Evolutionary conservation across 2,888 invertebrate species (phyloP).

Genomic region (Polydrusus tereticollis): DNA sequence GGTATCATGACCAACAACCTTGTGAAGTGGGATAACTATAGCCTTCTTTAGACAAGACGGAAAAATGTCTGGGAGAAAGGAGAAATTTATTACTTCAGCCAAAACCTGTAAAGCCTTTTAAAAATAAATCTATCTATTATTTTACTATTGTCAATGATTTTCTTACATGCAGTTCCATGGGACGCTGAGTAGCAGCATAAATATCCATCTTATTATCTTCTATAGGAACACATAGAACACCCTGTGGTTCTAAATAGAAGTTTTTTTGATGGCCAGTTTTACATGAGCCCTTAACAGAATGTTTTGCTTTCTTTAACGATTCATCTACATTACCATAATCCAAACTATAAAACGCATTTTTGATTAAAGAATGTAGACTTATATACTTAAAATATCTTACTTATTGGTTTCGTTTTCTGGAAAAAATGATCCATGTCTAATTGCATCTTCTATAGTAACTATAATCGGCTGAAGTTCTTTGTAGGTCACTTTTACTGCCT

Average conservation of each 20-base stretch:
- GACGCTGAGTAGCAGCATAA: constrained; percentile 87
- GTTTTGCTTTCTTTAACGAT: constrained; percentile 75
- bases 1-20: no score
- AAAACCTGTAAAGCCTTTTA: no score
- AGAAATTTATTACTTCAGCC: no score
- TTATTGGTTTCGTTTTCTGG: constrained; percentile 7
- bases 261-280: constrained; percentile 95
- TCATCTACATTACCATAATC: not conserved
- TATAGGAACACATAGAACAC: constrained; percentile 78
- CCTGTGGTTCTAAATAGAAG: constrained; percentile 94
- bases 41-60: no score
- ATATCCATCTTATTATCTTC: constrained; percentile 90
- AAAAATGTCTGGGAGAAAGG: no score
- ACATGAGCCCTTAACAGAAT: constrained; percentile 83
- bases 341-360: not conserved
- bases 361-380: not conserved
- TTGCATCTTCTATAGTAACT: constrained; percentile 90
- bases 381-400: constrained; percentile 18
- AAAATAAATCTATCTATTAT: no score
- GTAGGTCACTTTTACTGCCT: constrained; percentile 81
- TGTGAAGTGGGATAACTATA: no score
- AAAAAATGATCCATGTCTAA: constrained; percentile 79
- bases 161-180: constrained; percentile 78
- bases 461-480: constrained; percentile 85
- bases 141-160: no score